Conservation (phyloP, 1,140 invertebrate genomes). For the Drosophila sechellia region DNA sequence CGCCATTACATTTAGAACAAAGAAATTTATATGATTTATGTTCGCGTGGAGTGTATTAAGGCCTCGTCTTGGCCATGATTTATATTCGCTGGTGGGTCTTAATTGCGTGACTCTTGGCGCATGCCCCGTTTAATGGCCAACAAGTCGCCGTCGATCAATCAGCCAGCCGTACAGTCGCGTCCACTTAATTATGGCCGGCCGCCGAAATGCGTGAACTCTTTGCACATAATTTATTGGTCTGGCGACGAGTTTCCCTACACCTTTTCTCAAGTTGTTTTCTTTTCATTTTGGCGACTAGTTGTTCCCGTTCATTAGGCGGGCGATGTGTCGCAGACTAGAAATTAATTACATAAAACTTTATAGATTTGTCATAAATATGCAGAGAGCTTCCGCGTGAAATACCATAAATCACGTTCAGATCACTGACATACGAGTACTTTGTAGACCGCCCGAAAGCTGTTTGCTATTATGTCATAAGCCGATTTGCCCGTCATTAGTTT, state of each 20-base stretch:
- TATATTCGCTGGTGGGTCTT: slow-evolving; percentile 38
- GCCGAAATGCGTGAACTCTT: slow-evolving; percentile 48
- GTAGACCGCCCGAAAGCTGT: slow-evolving; percentile 34
- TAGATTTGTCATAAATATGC: slow-evolving; percentile 66
- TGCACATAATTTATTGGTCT: slow-evolving; percentile 59
- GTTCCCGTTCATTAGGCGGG: slow-evolving; percentile 48
- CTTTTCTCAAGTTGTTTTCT: slow-evolving; percentile 1
- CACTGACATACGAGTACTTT: slow-evolving; percentile 12
- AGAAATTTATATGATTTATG: slow-evolving; percentile 48
- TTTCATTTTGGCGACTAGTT: background rate
- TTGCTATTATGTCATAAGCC: slow-evolving; percentile 76
- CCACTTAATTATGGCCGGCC: slow-evolving; percentile 39
- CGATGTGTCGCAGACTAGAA: slow-evolving; percentile 5
- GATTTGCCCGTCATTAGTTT: slow-evolving; percentile 71
- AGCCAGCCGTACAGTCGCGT: slow-evolving; percentile 41
- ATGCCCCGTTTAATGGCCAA: slow-evolving; percentile 70
- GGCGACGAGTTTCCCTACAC: slow-evolving; percentile 48
- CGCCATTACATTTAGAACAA: slow-evolving; percentile 45
- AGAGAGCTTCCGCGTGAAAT: slow-evolving; percentile 51
- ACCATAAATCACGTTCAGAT: slow-evolving; percentile 61
- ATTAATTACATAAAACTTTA: slow-evolving; percentile 65
- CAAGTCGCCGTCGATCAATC: slow-evolving; percentile 72
- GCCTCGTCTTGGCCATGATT: slow-evolving; percentile 42
- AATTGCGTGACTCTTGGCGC: slow-evolving; percentile 71
- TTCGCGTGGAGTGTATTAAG: slow-evolving; percentile 22